phyloP scores from a whole-genome alignment of 2,888 invertebrate species.

The Dasypolia templi region DNA sequence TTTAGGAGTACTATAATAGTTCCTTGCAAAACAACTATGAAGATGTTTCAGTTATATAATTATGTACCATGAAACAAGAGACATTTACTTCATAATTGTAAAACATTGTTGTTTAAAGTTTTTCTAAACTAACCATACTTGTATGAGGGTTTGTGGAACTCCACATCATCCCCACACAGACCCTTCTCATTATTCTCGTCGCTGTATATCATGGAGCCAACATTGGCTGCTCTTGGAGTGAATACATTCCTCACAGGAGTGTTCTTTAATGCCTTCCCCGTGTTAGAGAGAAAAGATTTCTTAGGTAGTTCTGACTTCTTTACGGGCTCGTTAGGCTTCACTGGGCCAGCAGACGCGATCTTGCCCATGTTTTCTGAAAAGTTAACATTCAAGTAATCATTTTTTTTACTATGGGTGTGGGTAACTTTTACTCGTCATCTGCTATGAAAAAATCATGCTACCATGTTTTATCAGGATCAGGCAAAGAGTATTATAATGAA shows the following conservation, averaged over 20 bases:
- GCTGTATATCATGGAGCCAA: slow-evolving; percentile 81
- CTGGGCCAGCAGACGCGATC: slow-evolving; percentile 76
- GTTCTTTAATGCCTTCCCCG: slow-evolving; percentile 81
- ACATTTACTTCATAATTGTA: not conserved
- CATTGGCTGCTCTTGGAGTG: slow-evolving; percentile 80
- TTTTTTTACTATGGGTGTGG: not conserved
- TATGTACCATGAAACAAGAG: not conserved
- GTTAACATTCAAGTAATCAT: not conserved
- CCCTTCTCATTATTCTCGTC: slow-evolving; percentile 74
- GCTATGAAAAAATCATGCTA: not conserved
- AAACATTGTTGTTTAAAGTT: too few relatives aligned
- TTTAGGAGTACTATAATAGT: not conserved
- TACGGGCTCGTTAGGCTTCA: slow-evolving; percentile 83
- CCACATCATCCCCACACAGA: slow-evolving; percentile 77
- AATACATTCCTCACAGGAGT: slow-evolving; percentile 81
- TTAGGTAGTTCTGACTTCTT: slow-evolving; percentile 81
- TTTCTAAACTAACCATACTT: slow-evolving; percentile 75
- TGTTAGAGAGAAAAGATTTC: slow-evolving; percentile 84
- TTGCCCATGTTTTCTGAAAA: slow-evolving; percentile 85
- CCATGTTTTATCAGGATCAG: not conserved
- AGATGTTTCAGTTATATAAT: not conserved
- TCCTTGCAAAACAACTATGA: too few relatives aligned
- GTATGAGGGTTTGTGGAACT: slow-evolving; percentile 81
- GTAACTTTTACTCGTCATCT: not conserved
- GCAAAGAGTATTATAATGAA: too few relatives aligned